These are phyloP conservation scores for Microcebus murinus DNA, from an alignment of 2,113 vertebrate genomes.

Conservation along the genomic window DNA sequence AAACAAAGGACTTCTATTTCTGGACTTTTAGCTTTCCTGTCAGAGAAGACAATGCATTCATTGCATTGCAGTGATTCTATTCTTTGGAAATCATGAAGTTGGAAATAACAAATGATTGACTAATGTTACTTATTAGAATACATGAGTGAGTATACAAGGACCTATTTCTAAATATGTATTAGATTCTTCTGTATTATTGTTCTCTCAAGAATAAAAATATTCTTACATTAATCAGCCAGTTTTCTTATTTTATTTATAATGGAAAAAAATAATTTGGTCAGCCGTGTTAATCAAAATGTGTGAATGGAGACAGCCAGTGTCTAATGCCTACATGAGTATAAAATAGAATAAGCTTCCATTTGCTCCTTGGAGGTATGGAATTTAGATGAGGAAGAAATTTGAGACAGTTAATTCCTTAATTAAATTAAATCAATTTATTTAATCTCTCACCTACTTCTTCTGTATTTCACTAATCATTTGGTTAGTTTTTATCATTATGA, in stretches of 20 bases:
- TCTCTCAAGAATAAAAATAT: not conserved
- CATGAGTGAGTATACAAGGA: not conserved
- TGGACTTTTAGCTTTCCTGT: slow-evolving; percentile 32
- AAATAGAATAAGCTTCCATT: not conserved
- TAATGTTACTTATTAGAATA: not conserved
- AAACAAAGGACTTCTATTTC: slow-evolving; percentile 73
- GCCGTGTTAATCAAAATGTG: not conserved
- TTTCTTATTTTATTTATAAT: not conserved
- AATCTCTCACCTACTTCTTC: not conserved
- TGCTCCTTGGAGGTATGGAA: not conserved
- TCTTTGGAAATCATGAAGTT: slow-evolving; percentile 61
- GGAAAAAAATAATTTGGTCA: not conserved
- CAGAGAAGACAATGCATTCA: slow-evolving; percentile 61
- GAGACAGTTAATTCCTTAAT: not conserved
- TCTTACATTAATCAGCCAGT: not conserved
- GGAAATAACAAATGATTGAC: slow-evolving; percentile 27
- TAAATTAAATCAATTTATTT: not conserved
- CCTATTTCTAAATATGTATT: not conserved
- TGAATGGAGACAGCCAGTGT: not conserved
- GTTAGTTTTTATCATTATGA: not conserved
- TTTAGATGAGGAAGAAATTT: slow-evolving; percentile 11
- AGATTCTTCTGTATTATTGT: not conserved
- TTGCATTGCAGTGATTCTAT: not conserved
- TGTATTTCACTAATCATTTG: not conserved
- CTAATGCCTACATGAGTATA: not conserved